These are phyloP conservation scores for Cerastoderma edule DNA, from an alignment of 2,888 invertebrate species.

Conservation along the genomic window DNA sequence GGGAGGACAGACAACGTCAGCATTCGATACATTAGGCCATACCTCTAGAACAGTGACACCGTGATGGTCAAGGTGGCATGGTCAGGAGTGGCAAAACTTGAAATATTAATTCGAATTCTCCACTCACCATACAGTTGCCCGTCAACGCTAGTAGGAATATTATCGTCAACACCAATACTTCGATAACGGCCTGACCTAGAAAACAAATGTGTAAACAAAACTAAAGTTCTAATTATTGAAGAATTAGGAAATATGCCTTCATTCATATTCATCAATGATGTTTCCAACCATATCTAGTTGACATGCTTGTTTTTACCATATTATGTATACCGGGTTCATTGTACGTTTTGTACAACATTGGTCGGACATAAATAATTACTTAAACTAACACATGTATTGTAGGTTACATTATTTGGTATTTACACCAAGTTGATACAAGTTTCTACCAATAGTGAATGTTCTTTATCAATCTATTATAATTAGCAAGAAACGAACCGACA, in stretches of 20 bases:
- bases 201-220: constrained; percentile 9
- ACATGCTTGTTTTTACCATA: too few species aligned
- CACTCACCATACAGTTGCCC: constrained; percentile 65
- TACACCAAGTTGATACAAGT: too few species aligned
- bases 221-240: not conserved
- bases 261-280: not conserved
- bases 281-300: not conserved
- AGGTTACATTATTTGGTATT: too few species aligned
- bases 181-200: constrained; percentile 65
- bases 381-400: too few species aligned
- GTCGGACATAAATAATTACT: not conserved
- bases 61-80: not conserved
- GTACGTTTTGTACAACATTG: too few species aligned
- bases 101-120: too few species aligned
- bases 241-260: not conserved
- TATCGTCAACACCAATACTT: constrained; percentile 53
- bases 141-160: constrained; percentile 57
- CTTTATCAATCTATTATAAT: too few species aligned
- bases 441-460: too few species aligned
- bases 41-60: not conserved
- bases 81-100: too few species aligned
- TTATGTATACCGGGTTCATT: too few species aligned
- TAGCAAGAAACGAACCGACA: too few species aligned
- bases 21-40: not conserved
- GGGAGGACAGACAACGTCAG: not conserved